These are phyloP conservation scores for Ophioninae sp. DNA, from an alignment of 2,888 invertebrate genomes.

Conservation along the genomic window DNA sequence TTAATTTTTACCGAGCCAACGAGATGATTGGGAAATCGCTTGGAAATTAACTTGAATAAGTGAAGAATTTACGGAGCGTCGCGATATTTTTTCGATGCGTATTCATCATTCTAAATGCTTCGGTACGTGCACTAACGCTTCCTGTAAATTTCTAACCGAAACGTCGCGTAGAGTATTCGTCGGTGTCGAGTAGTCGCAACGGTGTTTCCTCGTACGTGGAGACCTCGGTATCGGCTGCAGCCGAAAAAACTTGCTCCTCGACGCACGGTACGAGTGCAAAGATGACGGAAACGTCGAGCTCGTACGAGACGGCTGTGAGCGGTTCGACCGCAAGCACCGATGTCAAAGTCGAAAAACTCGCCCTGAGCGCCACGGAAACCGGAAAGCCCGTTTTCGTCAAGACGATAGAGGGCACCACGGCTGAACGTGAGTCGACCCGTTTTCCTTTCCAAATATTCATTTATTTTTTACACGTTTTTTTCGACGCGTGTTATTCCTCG, in stretches of 20 bases:
- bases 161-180: constrained; percentile 76
- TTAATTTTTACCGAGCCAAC: too few species aligned
- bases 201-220: constrained; percentile 76
- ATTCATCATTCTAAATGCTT: neutral
- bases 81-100: too few species aligned
- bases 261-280: constrained; percentile 68
- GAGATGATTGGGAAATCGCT: too few species aligned
- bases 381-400: constrained; percentile 88
- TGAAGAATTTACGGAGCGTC: too few species aligned
- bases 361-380: constrained; percentile 77
- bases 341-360: constrained; percentile 68
- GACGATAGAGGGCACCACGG: constrained; percentile 88
- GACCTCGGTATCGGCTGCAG: constrained; percentile 70
- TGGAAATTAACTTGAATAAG: too few species aligned
- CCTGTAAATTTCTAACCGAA: constrained; percentile 23
- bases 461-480: neutral
- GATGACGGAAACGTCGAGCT: constrained; percentile 71
- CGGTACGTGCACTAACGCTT: constrained; percentile 24
- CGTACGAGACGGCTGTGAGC: constrained; percentile 67
- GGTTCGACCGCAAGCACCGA: constrained; percentile 64
- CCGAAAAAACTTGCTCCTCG: constrained; percentile 69
- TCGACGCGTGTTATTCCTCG: too few species aligned
- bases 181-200: constrained; percentile 78
- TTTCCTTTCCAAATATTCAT: constrained; percentile 34
- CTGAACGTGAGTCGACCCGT: constrained; percentile 87